Conservation (phyloP, 1,140 invertebrate genomes). For the Lepidostoma basale region DNA sequence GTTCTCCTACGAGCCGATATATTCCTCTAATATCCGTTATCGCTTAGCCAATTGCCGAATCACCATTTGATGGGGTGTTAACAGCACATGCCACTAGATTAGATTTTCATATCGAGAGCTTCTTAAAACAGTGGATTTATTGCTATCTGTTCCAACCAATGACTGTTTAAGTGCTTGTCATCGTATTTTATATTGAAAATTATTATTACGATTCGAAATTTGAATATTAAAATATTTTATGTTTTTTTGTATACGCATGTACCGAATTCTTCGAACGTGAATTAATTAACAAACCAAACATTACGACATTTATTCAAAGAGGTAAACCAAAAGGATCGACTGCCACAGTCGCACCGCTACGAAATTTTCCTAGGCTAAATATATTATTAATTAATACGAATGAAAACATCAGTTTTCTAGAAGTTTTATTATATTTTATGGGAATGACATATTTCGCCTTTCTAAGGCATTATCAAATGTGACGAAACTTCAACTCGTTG, state of each 20-base stretch:
- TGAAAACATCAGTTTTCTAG: too few species aligned
- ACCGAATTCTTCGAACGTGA: not conserved
- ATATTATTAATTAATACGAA: too few species aligned
- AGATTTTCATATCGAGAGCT: not conserved
- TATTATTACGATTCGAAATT: not conserved
- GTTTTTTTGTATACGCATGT: not conserved
- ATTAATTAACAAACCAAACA: too few species aligned
- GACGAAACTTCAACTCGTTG: too few species aligned
- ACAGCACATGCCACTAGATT: not conserved
- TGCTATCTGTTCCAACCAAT: too few species aligned
- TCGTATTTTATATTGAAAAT: not conserved
- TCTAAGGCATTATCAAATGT: too few species aligned
- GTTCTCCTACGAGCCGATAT: conserved; percentile 18
- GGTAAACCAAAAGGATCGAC: too few species aligned
- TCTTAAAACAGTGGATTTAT: not conserved
- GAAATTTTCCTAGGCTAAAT: too few species aligned
- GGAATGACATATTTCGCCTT: too few species aligned
- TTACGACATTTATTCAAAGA: too few species aligned
- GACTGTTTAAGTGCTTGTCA: not conserved
- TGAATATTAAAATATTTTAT: not conserved
- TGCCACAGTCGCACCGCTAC: too few species aligned
- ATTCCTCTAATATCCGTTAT: conserved; percentile 19
- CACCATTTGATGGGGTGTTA: conserved; percentile 18
- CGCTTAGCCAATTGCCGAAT: conserved; percentile 24
- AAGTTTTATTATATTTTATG: too few species aligned